phyloP scores from a whole-genome alignment of 2,888 invertebrate genomes.

The Cephus rjabovi region DNA sequence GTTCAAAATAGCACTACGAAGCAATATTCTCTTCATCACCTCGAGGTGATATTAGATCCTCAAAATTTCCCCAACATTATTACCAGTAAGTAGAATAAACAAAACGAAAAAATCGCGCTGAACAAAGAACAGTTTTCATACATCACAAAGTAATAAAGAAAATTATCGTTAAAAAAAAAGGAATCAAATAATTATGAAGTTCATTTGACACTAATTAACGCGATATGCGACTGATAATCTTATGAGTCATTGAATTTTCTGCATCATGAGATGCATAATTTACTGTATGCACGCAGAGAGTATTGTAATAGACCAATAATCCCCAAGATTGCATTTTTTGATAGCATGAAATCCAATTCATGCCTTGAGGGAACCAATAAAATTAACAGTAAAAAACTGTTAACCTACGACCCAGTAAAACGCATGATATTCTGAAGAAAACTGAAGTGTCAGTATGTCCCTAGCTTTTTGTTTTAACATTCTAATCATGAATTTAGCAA shows the following conservation, averaged over 20 bases:
- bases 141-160: not conserved
- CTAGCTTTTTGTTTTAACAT: not conserved
- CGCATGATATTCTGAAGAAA: not conserved
- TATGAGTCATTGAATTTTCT: not conserved
- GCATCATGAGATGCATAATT: not conserved
- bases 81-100: constrained; percentile 39
- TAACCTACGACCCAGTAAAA: not conserved
- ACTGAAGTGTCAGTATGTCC: not conserved
- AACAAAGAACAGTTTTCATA: not conserved
- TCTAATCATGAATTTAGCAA: not conserved
- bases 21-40: constrained; percentile 48
- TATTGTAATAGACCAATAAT: not conserved
- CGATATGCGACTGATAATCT: no score
- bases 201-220: no score
- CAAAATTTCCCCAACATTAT: constrained; percentile 58
- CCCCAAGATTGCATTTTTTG: not conserved
- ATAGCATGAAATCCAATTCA: not conserved
- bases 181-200: not conserved
- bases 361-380: not conserved
- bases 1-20: constrained; percentile 58
- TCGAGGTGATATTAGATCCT: constrained; percentile 49
- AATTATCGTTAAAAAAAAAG: not conserved
- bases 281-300: not conserved
- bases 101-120: not conserved
- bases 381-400: not conserved